phyloP scores from a whole-genome alignment of 2,888 invertebrate genomes.

The Cepaea hortensis region DNA sequence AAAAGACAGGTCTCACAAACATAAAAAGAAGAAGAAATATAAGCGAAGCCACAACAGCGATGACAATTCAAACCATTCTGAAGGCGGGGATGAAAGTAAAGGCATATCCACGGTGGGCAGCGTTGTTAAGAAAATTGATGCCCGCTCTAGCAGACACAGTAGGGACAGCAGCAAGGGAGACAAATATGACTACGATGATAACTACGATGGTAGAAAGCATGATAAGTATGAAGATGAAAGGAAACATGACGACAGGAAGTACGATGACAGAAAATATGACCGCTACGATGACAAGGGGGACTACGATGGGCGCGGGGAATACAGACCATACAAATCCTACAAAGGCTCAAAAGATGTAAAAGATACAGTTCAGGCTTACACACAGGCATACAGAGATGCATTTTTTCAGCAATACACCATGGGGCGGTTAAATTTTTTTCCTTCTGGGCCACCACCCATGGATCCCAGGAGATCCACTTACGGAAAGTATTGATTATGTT shows the following conservation, averaged over 20 bases:
- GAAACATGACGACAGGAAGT: conserved; percentile 5
- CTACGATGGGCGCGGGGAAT: conserved; percentile 28
- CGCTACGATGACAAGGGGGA: conserved; percentile 30
- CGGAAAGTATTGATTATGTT: conserved; percentile 34
- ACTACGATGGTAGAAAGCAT: conserved; percentile 24
- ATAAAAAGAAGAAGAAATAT: conserved; percentile 47
- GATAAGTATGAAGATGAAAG: conserved; percentile 31
- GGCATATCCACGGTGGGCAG: conserved; percentile 35
- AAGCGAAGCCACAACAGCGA: conserved; percentile 45
- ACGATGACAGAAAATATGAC: conserved; percentile 42
- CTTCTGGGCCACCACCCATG: conserved; percentile 15
- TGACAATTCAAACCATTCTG: conserved; percentile 36
- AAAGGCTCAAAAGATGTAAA: conserved; percentile 32
- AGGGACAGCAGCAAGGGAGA: conserved; percentile 43
- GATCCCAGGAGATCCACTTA: conserved; percentile 38
- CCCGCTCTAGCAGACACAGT: conserved; percentile 39
- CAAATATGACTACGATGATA: conserved; percentile 38
- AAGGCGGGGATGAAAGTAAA: conserved; percentile 27
- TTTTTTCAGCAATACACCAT: conserved; percentile 45
- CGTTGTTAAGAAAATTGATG: conserved; percentile 40
- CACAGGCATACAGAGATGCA: conserved; percentile 48
- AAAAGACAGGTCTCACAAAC: conserved; percentile 44
- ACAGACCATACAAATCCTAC: conserved; percentile 35
- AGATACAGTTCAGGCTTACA: conserved; percentile 45
- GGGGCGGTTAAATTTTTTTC: conserved; percentile 31